Evolutionary conservation across 2,113 vertebrate genomes (phyloP).

Genomic region (Lepisosteus osseus): DNA sequence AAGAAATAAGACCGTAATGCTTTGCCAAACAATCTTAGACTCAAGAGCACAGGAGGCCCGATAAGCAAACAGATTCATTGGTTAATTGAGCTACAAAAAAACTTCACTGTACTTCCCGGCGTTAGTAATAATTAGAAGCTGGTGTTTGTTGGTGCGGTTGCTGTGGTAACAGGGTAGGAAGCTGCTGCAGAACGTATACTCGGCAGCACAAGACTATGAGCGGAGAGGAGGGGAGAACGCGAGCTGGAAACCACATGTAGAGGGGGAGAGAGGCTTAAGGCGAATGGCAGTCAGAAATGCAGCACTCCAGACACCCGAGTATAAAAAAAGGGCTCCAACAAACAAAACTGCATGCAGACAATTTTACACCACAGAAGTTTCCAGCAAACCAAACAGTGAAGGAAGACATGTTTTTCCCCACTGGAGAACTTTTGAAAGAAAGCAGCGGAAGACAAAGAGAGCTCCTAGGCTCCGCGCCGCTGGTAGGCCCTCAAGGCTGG

Average conservation of each 20-base stretch:
- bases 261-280: background rate
- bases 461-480: background rate
- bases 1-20: too few species aligned
- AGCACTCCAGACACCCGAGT: background rate
- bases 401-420: too few species aligned
- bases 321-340: background rate
- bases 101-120: conserved; percentile 16
- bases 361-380: too few species aligned
- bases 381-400: too few species aligned
- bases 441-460: background rate
- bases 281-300: background rate
- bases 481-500: too few species aligned
- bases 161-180: conserved; percentile 29
- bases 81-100: conserved; percentile 29
- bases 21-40: too few species aligned
- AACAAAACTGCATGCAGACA: too few species aligned
- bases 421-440: background rate
- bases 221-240: conserved; percentile 1
- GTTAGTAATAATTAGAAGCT: conserved; percentile 18
- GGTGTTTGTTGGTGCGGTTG: conserved; percentile 45
- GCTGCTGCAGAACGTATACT: conserved; percentile 2
- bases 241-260: background rate
- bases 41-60: background rate
- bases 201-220: conserved; percentile 6
- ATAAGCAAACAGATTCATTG: background rate